These are phyloP conservation scores for Microplitis manilae DNA, from an alignment of 2,888 invertebrate species.

Conservation along the genomic window DNA sequence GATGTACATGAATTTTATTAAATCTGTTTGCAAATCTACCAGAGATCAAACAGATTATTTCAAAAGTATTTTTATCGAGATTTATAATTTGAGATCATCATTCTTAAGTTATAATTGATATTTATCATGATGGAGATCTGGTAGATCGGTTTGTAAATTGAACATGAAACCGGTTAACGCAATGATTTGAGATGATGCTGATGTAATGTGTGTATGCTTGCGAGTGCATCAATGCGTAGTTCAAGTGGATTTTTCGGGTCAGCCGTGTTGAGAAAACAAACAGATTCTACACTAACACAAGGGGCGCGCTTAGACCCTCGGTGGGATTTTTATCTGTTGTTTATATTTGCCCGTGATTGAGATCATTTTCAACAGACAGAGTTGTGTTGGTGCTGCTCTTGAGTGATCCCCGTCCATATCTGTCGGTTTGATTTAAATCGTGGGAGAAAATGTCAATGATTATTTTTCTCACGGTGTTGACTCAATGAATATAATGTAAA, in stretches of 20 bases:
- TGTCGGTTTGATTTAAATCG: constrained; percentile 46
- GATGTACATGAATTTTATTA: constrained; percentile 28
- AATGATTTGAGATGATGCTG: constrained; percentile 43
- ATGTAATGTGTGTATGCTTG: constrained; percentile 65
- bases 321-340: constrained; percentile 8
- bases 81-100: constrained; percentile 11
- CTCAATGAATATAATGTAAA: too few relatives aligned
- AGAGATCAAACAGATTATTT: constrained; percentile 6
- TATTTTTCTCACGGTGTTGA: neutral
- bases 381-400: constrained; percentile 25
- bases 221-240: constrained; percentile 58
- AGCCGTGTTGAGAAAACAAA: constrained; percentile 68
- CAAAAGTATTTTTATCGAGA: neutral
- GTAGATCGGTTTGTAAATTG: constrained; percentile 37
- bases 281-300: constrained; percentile 48
- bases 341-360: constrained; percentile 62
- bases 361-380: constrained; percentile 56
- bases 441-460: constrained; percentile 52
- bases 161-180: constrained; percentile 40
- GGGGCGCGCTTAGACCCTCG: constrained; percentile 27
- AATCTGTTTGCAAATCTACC: constrained; percentile 13
- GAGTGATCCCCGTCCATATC: neutral
- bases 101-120: neutral
- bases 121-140: constrained; percentile 17
- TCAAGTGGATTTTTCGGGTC: constrained; percentile 62